These are phyloP conservation scores for Micropoecilia bifurca DNA, from an alignment of 2,797 vertebrate genomes.

Conservation along the genomic window DNA sequence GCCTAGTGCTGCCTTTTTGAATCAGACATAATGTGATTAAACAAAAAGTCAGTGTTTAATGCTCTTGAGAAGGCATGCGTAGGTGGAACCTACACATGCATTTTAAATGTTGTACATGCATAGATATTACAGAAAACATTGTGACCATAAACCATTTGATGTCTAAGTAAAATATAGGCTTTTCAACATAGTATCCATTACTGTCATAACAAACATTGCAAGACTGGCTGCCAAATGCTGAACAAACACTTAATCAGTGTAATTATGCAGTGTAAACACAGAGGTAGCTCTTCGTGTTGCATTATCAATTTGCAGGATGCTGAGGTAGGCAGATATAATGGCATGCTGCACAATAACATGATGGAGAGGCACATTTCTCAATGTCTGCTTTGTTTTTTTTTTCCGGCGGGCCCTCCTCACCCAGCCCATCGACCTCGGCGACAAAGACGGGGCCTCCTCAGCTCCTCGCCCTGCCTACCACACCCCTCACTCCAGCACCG, in stretches of 20 bases:
- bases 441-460: slow-evolving; percentile 75
- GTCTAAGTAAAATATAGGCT: slow-evolving; percentile 5
- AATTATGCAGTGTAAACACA: slow-evolving; percentile 22
- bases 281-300: neutral
- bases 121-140: neutral
- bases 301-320: slow-evolving; percentile 17
- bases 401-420: neutral
- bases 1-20: neutral
- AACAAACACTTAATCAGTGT: slow-evolving; percentile 22
- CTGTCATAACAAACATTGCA: slow-evolving; percentile 6
- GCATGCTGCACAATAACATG: slow-evolving; percentile 39
- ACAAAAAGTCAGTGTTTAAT: neutral
- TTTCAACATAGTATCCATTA: slow-evolving; percentile 10
- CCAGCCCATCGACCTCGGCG: slow-evolving; percentile 45
- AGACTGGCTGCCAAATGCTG: slow-evolving; percentile 13
- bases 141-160: neutral
- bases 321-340: slow-evolving; percentile 15
- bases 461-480: slow-evolving; percentile 2
- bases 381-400: slow-evolving; percentile 31
- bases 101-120: neutral
- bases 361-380: slow-evolving; percentile 42
- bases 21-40: neutral
- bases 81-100: neutral
- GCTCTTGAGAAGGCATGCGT: neutral
- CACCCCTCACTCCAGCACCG: slow-evolving; percentile 20